Evolutionary conservation across 2,113 vertebrate species (phyloP), one percentile per base, ranked within the genome.

Genomic region (Pipa parva): DNA sequence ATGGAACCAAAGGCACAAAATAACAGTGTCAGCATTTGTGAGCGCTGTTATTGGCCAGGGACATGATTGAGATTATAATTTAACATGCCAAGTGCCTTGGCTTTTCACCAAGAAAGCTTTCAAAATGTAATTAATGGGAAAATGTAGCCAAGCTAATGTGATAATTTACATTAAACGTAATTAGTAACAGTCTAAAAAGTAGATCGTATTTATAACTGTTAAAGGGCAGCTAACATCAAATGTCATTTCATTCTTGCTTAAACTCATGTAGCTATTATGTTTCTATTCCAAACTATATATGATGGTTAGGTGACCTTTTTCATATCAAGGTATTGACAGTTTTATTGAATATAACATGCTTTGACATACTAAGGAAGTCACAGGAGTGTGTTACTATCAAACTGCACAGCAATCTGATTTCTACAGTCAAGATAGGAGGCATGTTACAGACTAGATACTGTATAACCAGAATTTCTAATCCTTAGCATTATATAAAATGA

Each of bases 111-210:
- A 76, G 42, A 72, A 67, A 21, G 4, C 57, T 76, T 73, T 71
- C 37, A 71, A 48, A 66, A 18, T 61, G 72, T 54, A 72, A 73
- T 73, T 74, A 58, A 65, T 29, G 56, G 58, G 65, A 39, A 66
- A n/a, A 54, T 13, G 39, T 65, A 76, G 62, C 68, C 72, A 49
- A 49, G 46, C 18, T 49, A 24, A 49, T 2, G 3, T 46, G 42
- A 46, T 20, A 24, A 49, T 49, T 49, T 24, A 18, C 46, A 18
- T 54, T 42, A 71, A 66, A 75, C 48, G 72, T 56, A 84, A 80
- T 76, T 71, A 76, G 42, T 6, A 72, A 22, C 72, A 75, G 72
- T 78, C 71, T 59, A 59, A 64, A 0, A 71, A 74, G 64, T 1
- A 33, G 67, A 52, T 76, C 60, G 76, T 76, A 64, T 67, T 22